phyloP scores from a whole-genome alignment of 23 tunicate species.

The Ciona savignyi region DNA sequence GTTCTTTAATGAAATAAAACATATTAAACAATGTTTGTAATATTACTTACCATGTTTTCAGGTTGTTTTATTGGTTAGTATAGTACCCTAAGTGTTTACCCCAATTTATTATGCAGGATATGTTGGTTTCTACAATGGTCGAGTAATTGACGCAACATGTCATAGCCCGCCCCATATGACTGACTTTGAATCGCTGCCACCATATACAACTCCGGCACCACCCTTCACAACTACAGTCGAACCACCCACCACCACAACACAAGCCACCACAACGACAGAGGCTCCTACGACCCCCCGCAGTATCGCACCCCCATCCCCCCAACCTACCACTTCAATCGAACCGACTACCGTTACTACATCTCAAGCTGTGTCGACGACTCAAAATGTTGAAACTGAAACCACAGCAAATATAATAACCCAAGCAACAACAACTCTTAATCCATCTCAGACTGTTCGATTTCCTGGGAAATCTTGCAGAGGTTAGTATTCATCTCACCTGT shows the following conservation, averaged over 20 bases:
- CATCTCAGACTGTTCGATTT: not conserved
- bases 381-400: slow-evolving; percentile 8
- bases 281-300: not conserved
- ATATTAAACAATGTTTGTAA: not conserved
- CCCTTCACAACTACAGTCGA: not conserved
- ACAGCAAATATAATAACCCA: not conserved
- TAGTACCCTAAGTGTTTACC: not conserved
- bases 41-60: not conserved
- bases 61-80: not conserved
- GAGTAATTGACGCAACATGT: slow-evolving; percentile 28
- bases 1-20: not conserved
- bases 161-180: not conserved
- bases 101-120: slow-evolving; percentile 15
- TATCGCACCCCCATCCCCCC: not conserved
- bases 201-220: slow-evolving; percentile 5
- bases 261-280: not conserved
- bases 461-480: slow-evolving; percentile 2
- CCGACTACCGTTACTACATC: not conserved
- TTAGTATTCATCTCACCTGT: not conserved
- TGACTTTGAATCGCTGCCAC: not conserved
- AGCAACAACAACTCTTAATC: not conserved
- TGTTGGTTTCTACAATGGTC: slow-evolving; percentile 26
- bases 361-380: slow-evolving; percentile 6
- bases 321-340: not conserved
- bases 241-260: slow-evolving; percentile 3